Percentiles rank a stretch among this genome's conserved stretches.
These are phyloP conservation scores for Zaprionus africanus DNA, from an alignment of 1,140 invertebrate genomes.

Conservation along the genomic window DNA sequence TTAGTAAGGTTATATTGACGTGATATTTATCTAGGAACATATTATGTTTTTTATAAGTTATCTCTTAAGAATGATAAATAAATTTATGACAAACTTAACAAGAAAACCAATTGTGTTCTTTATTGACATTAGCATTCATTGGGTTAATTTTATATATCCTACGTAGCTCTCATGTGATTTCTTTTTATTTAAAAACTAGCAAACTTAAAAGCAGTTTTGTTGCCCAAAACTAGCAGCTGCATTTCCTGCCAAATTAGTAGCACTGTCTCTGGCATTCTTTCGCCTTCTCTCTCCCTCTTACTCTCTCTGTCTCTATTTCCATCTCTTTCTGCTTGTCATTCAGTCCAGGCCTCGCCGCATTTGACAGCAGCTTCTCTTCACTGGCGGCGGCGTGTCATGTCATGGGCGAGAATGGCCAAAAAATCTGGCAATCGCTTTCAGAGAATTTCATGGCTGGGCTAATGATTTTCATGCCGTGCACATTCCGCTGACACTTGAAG, in stretches of 20 bases:
- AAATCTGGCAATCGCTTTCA: constrained; percentile 73
- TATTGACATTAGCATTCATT: too few species aligned
- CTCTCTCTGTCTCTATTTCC: neutral
- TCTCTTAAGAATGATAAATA: too few species aligned
- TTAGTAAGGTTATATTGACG: too few species aligned
- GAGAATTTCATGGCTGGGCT: constrained; percentile 64
- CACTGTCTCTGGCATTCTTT: neutral
- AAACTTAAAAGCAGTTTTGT: neutral
- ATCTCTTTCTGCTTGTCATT: neutral
- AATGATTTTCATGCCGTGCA: constrained; percentile 73
- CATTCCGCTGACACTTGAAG: constrained; percentile 69
- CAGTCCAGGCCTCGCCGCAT: constrained; percentile 19
- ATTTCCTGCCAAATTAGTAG: constrained; percentile 2
- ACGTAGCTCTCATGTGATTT: too few species aligned
- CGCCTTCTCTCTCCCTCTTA: neutral
- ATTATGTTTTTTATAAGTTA: too few species aligned
- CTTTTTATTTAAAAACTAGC: too few species aligned
- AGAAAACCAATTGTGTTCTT: too few species aligned
- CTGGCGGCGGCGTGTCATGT: constrained; percentile 28
- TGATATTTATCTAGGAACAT: too few species aligned
- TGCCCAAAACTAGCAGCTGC: neutral
- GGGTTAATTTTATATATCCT: too few species aligned
- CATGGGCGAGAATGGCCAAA: constrained; percentile 49
- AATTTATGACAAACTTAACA: too few species aligned
- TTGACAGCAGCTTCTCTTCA: constrained; percentile 31